Conservation (phyloP, 2,888 invertebrate species). For the Lottia gigantea region DNA sequence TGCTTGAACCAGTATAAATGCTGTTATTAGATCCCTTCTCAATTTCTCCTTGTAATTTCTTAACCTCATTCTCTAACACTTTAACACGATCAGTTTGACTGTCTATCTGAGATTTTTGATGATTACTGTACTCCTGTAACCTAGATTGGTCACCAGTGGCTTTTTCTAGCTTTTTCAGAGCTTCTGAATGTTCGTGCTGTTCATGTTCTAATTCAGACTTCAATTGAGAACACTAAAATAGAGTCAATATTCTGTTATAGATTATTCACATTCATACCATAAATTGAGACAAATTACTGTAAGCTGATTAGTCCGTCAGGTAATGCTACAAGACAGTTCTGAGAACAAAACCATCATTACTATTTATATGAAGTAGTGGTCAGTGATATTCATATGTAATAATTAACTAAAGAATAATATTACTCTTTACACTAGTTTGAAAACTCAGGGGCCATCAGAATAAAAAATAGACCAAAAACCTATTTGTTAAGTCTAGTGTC, state of each 20-base stretch:
- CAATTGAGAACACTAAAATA: constrained; percentile 39
- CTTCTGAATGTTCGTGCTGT: constrained; percentile 42
- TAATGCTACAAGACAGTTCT: too few species aligned
- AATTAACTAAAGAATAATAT: too few species aligned
- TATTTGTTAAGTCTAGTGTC: too few species aligned
- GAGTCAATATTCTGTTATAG: background rate
- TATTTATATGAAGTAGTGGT: too few species aligned
- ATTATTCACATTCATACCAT: too few species aligned
- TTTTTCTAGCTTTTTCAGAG: constrained; percentile 47
- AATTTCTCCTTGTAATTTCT: constrained; percentile 18
- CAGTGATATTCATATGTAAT: too few species aligned
- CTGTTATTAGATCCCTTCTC: background rate
- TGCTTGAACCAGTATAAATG: background rate
- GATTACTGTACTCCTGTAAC: constrained; percentile 30
- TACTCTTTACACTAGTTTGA: too few species aligned
- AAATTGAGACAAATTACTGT: too few species aligned
- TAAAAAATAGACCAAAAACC: too few species aligned
- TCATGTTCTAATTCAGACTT: constrained; percentile 41
- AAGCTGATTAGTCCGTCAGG: too few species aligned
- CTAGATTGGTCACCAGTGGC: constrained; percentile 40
- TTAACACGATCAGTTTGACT: constrained; percentile 30
- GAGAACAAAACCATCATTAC: too few species aligned
- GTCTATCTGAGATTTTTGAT: constrained; percentile 33
- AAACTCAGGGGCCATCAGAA: too few species aligned
- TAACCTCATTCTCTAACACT: constrained; percentile 27